Conservation (phyloP, 2,113 vertebrate species). For the Tapirus terrestris region DNA sequence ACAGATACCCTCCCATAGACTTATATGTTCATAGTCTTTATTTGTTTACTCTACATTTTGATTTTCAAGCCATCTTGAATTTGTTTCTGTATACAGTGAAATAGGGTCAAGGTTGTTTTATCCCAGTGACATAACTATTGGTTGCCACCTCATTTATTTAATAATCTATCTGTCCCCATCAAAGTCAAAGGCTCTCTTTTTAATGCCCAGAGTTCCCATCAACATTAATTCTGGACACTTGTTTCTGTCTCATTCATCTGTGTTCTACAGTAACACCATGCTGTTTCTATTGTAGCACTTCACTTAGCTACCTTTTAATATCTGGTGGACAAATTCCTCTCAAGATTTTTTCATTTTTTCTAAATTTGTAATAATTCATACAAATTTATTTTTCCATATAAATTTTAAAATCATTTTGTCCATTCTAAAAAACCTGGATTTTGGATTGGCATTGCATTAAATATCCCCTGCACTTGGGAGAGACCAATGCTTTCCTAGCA, state of each 20-base stretch:
- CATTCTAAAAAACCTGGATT: not conserved
- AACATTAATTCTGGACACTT: too few species aligned
- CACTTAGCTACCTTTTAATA: not conserved
- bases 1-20: not conserved
- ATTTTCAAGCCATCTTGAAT: not conserved
- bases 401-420: not conserved
- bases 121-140: too few species aligned
- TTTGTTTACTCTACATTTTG: not conserved
- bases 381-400: not conserved
- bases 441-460: not conserved
- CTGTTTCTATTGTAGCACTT: not conserved
- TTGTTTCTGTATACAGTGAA: not conserved
- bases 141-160: not conserved
- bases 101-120: not conserved
- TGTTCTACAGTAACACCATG: too few species aligned
- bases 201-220: too few species aligned
- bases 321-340: not conserved
- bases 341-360: not conserved
- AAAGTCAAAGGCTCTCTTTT: too few species aligned
- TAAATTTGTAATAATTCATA: not conserved
- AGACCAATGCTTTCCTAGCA: not conserved
- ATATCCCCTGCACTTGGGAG: not conserved
- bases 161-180: too few species aligned
- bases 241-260: too few species aligned
- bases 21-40: accelerated